These are phyloP conservation scores for Agriopis marginaria DNA, from an alignment of 2,888 invertebrate species.

Conservation along the genomic window DNA sequence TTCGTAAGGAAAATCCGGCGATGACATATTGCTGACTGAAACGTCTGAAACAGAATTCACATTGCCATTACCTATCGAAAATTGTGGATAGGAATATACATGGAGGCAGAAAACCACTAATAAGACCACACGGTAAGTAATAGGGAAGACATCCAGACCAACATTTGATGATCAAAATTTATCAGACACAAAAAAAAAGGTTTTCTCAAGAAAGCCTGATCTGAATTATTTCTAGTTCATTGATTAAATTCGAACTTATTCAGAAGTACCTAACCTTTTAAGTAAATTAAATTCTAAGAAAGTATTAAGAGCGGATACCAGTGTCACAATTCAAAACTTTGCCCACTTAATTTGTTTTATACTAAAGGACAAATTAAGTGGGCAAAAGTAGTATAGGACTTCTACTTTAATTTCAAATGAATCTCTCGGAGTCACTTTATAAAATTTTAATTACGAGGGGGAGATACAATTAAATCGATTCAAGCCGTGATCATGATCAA, in stretches of 20 bases:
- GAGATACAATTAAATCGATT: constrained; percentile 70
- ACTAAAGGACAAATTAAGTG: no score
- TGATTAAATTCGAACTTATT: background rate
- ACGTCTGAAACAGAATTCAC: background rate
- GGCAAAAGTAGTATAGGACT: constrained; percentile 21
- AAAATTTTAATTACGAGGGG: constrained; percentile 72
- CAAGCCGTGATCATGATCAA: constrained; percentile 74
- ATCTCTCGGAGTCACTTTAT: constrained; percentile 51
- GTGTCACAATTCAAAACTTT: constrained; percentile 20
- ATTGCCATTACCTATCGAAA: background rate
- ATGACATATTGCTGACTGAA: constrained; percentile 39
- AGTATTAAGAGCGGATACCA: background rate
- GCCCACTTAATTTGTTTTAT: constrained; percentile 29
- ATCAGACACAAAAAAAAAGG: no score
- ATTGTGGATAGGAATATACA: background rate
- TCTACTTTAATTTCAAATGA: constrained; percentile 50
- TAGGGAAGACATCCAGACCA: no score
- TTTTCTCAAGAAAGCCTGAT: no score
- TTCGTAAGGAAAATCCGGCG: constrained; percentile 53
- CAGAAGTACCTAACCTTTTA: background rate
- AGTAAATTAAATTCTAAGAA: constrained; percentile 6
- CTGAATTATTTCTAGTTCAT: background rate
- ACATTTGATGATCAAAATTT: no score
- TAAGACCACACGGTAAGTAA: no score
- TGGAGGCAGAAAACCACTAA: background rate